A percentile compares a stretch with the other conserved stretches of the same genome.
phyloP scores from a whole-genome alignment of 2,113 vertebrate genomes.

The Syrmaticus mikado region DNA sequence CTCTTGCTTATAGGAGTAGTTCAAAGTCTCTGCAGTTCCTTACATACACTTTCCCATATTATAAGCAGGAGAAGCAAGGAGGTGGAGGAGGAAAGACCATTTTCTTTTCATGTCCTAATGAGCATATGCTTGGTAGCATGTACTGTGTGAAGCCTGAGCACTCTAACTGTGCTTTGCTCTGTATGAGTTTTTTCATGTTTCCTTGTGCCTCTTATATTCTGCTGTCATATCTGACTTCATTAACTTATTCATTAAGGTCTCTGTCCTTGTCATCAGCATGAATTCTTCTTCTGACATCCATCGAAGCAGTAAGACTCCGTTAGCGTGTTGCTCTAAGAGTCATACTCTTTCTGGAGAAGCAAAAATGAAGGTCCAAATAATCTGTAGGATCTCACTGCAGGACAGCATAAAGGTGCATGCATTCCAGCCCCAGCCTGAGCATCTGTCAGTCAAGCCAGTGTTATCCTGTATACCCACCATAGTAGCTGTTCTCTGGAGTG shows the following conservation, averaged over 20 bases:
- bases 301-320: not conserved
- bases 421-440: not conserved
- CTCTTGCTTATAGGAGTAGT: not conserved
- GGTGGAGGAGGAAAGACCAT: not conserved
- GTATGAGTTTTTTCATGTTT: conserved; percentile 1
- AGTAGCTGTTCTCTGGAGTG: not conserved
- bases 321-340: not conserved
- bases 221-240: conserved; percentile 32
- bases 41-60: not conserved
- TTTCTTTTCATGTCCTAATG: not conserved
- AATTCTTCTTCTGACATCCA: conserved; percentile 6
- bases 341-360: not conserved
- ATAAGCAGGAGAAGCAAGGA: not conserved
- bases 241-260: conserved; percentile 4
- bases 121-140: not conserved
- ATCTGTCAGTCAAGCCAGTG: conserved; percentile 31
- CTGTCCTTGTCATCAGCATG: not conserved
- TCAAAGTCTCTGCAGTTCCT: not conserved
- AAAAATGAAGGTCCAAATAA: conserved; percentile 2
- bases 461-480: not conserved
- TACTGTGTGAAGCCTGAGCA: not conserved
- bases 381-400: not conserved
- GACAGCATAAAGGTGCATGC: not conserved
- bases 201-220: conserved; percentile 18
- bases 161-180: not conserved